phyloP scores from a whole-genome alignment of 2,888 invertebrate species.

The Coelopa pilipes region DNA sequence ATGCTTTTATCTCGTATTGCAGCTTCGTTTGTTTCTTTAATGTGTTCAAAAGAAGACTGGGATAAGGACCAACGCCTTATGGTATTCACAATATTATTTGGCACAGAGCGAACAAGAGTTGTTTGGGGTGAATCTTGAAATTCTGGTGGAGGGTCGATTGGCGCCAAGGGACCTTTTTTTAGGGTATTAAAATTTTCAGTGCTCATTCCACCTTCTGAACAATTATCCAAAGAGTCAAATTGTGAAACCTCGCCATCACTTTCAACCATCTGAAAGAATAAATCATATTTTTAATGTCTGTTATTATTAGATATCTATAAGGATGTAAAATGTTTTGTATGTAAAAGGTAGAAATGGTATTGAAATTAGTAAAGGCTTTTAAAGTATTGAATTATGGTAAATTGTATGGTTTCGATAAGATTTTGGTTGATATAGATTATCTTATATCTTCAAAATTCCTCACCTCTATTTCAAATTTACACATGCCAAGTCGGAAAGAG shows the following conservation, averaged over 20 bases:
- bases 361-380: no score
- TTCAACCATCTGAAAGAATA: conserved; percentile 75
- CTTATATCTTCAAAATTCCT: no score
- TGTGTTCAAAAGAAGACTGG: conserved; percentile 62
- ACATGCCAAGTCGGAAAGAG: conserved; percentile 65
- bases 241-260: conserved; percentile 87
- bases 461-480: conserved; percentile 67
- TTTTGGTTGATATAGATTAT: no score
- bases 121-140: conserved; percentile 74
- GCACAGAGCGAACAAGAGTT: conserved; percentile 62
- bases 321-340: no score
- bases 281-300: background rate
- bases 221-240: conserved; percentile 79
- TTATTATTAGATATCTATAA: no score
- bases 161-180: conserved; percentile 80
- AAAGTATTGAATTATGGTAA: no score
- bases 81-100: conserved; percentile 59
- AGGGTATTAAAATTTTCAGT: conserved; percentile 85
- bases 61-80: conserved; percentile 62
- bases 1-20: conserved; percentile 36
- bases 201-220: conserved; percentile 79
- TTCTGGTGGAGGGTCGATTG: conserved; percentile 85
- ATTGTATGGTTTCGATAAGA: no score
- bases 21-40: conserved; percentile 48
- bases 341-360: no score